Evolutionary conservation across 2,113 vertebrate genomes (phyloP).

Genomic region (Brachyhypopomus occidentalis): DNA sequence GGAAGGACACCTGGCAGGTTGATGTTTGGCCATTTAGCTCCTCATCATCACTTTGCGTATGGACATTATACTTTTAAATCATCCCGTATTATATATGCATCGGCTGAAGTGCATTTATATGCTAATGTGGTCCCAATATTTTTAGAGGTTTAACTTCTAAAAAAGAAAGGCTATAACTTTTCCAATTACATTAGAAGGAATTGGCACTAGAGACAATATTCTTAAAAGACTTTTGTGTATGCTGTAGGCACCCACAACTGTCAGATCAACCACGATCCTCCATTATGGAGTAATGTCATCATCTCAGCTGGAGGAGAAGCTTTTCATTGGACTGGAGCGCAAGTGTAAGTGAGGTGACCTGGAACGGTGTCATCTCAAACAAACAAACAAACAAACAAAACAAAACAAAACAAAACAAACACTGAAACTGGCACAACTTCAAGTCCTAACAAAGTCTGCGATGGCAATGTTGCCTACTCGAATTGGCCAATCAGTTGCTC

Average conservation of each 20-base stretch:
- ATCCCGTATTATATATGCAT: constrained; percentile 69
- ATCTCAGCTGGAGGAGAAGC: neutral
- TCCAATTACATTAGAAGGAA: constrained; percentile 55
- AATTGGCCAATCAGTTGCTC: too few relatives aligned
- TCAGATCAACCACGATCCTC: neutral
- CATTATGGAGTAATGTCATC: constrained; percentile 24
- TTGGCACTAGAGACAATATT: constrained; percentile 51
- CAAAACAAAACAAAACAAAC: too few relatives aligned
- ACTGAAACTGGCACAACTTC: too few relatives aligned
- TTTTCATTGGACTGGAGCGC: neutral
- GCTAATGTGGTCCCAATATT: constrained; percentile 71
- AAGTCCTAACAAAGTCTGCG: too few relatives aligned
- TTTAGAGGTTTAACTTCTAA: constrained; percentile 72
- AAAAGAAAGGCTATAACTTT: constrained; percentile 64
- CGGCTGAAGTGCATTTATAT: constrained; percentile 75
- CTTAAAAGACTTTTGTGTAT: constrained; percentile 59
- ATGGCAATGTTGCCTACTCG: too few relatives aligned
- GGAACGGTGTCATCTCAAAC: neutral
- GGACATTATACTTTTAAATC: constrained; percentile 76
- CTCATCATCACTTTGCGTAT: constrained; percentile 73
- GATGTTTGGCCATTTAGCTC: constrained; percentile 70
- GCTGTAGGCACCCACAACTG: constrained; percentile 2
- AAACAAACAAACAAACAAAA: neutral
- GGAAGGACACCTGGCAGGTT: constrained; percentile 55
- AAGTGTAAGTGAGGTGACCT: neutral